Evolutionary conservation across 2,888 invertebrate species (phyloP).

Genomic region (Steinernema hermaphroditum): DNA sequence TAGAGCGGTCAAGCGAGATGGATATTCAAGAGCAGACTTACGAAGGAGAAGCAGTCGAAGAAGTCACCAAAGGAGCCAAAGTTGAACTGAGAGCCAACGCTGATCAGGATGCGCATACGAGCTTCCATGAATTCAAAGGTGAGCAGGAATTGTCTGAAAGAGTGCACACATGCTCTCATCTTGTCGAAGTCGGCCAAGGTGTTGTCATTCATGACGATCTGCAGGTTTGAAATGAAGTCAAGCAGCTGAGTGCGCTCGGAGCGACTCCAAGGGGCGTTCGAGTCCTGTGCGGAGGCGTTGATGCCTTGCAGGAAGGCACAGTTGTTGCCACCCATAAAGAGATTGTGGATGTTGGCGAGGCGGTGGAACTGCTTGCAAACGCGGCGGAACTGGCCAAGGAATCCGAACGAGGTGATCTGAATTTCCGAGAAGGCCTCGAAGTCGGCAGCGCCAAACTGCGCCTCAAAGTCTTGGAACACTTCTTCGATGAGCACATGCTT

Average conservation of each 20-base stretch:
- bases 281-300: neutral
- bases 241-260: neutral
- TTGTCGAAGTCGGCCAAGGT: neutral
- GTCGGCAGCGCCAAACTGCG: neutral
- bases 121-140: neutral
- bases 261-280: neutral
- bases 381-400: neutral
- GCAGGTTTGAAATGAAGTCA: neutral
- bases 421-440: neutral
- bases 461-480: neutral
- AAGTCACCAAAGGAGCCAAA: neutral
- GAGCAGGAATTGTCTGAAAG: neutral
- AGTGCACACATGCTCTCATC: neutral
- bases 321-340: neutral
- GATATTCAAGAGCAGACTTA: neutral
- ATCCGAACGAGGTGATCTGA: neutral
- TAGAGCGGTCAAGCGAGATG: neutral
- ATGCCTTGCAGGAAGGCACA: neutral
- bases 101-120: neutral
- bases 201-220: neutral
- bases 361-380: constrained; percentile 4
- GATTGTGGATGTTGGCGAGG: constrained; percentile 1
- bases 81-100: neutral
- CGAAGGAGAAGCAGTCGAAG: neutral
- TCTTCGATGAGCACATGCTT: neutral